Evolutionary conservation across 1,140 invertebrate species (phyloP).

Genomic region (Bacillus rossius): DNA sequence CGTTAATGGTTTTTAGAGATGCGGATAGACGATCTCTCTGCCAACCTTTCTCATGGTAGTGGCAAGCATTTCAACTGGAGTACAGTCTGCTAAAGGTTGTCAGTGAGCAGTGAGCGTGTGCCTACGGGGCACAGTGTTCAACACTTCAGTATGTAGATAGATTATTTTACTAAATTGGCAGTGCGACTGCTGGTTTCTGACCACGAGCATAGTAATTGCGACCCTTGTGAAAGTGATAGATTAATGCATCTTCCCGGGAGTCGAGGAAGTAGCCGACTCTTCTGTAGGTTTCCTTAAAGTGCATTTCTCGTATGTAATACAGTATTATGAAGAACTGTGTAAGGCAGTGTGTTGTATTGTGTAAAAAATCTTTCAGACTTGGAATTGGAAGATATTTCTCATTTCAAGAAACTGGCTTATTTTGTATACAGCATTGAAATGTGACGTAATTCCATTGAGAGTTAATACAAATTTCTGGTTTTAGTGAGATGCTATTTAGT

Average conservation of each 20-base stretch:
- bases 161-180: constrained; percentile 8
- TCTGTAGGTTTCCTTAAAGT: constrained; percentile 80
- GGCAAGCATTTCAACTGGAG: constrained; percentile 15
- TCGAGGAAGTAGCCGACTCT: constrained; percentile 44
- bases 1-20: constrained; percentile 15
- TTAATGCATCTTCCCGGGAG: constrained; percentile 17
- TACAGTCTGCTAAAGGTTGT: constrained; percentile 4
- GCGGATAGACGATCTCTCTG: constrained; percentile 15
- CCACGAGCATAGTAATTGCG: constrained; percentile 19
- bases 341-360: constrained; percentile 6
- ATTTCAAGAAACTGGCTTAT: too few relatives aligned
- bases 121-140: not conserved
- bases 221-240: constrained; percentile 29
- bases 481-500: too few relatives aligned
- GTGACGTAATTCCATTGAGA: too few relatives aligned
- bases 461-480: too few relatives aligned
- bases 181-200: constrained; percentile 13
- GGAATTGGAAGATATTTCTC: too few relatives aligned
- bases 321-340: constrained; percentile 57
- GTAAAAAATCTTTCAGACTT: too few relatives aligned
- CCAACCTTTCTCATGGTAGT: constrained; percentile 30
- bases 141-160: constrained; percentile 6
- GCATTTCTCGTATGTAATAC: constrained; percentile 85
- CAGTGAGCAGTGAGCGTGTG: not conserved
- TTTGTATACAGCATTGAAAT: too few relatives aligned